These are phyloP conservation scores for Notodromas monacha DNA, from an alignment of 2,888 invertebrate genomes.

Conservation along the genomic window DNA sequence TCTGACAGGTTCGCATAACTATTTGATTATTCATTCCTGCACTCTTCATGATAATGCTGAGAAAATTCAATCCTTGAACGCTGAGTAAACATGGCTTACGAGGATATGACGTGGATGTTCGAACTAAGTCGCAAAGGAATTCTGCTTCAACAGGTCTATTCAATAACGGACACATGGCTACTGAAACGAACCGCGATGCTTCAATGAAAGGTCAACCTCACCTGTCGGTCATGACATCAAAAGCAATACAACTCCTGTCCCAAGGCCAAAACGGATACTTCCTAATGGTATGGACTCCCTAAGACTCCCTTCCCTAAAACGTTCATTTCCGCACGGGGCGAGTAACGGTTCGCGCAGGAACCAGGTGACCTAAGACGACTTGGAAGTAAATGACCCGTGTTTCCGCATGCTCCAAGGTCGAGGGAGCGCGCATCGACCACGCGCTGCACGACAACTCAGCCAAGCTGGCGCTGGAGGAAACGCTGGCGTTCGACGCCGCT, in stretches of 20 bases:
- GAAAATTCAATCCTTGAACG: not conserved
- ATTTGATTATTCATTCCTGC: no score
- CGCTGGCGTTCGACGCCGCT: conserved; percentile 38
- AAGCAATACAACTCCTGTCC: conserved; percentile 33
- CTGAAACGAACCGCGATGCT: conserved; percentile 32
- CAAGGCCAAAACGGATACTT: conserved; percentile 32
- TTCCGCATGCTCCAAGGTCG: conserved; percentile 20
- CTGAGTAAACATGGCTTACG: not conserved
- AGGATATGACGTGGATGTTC: not conserved
- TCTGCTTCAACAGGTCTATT: conserved; percentile 27
- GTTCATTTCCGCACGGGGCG: not conserved
- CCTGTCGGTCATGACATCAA: conserved; percentile 38
- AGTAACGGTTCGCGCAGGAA: conserved; percentile 49
- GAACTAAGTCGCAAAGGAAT: not conserved
- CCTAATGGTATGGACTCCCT: conserved; percentile 27
- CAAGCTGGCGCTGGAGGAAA: conserved; percentile 36
- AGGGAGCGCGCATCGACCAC: conserved; percentile 42
- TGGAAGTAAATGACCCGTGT: conserved; percentile 14
- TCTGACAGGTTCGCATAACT: no score
- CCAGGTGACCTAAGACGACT: conserved; percentile 38
- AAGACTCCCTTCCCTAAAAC: not conserved
- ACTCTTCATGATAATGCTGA: no score
- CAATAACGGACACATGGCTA: conserved; percentile 38
- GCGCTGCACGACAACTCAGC: conserved; percentile 40
- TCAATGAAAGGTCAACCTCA: conserved; percentile 36